phyloP scores from a whole-genome alignment of 2,888 invertebrate species.

The Hypercompe scribonia region DNA sequence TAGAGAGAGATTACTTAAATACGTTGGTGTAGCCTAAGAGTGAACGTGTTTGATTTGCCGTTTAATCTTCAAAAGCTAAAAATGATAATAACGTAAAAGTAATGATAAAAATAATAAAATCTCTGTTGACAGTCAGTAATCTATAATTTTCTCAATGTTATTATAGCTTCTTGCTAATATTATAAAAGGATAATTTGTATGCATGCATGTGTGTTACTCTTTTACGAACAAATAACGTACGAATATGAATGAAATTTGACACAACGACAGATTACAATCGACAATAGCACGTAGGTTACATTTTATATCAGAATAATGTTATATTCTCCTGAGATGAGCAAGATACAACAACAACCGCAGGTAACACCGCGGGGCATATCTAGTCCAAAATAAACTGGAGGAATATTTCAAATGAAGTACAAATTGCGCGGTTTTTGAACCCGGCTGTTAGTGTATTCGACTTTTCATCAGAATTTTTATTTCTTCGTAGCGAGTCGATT shows the following conservation, averaged over 20 bases:
- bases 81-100: no score
- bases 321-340: no score
- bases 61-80: background rate
- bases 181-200: no score
- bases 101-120: background rate
- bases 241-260: no score
- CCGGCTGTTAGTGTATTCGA: background rate
- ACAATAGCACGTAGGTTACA: no score
- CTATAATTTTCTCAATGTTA: background rate
- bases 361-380: no score
- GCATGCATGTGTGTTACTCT: no score
- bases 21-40: background rate
- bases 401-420: background rate
- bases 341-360: no score
- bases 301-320: no score
- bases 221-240: no score
- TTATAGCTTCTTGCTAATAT: no score
- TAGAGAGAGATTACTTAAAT: background rate
- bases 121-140: background rate
- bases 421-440: background rate
- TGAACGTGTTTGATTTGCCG: background rate
- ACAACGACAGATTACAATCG: no score
- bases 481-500: slow-evolving; percentile 16
- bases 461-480: background rate
- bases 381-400: background rate